Base-by-base conservation (phyloP, 2,888 invertebrate genomes). In the Dasysyrphus tricinctus region DNA sequence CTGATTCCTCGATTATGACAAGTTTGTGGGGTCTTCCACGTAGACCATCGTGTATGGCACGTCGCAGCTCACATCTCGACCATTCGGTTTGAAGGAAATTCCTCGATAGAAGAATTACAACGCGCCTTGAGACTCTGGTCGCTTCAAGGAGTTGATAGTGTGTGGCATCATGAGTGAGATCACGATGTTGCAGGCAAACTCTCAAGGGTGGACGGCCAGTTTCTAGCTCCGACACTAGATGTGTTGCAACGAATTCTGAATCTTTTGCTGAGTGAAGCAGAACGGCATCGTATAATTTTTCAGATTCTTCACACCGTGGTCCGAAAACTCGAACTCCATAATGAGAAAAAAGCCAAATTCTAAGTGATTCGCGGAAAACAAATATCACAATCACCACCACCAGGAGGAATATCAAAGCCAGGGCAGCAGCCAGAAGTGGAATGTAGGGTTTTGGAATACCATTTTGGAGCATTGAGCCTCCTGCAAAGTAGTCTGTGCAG, bases 31-130 rank as follows among this genome's bases (percentile, higher is more conserved):
- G 96, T 88, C 97, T 94, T 63, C 97, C 96, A 90, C 97, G 96
- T 78, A 98, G 94, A 16, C 97, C 96, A 91, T 98, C 97, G 93
- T 97, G 98, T 87, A 98, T 94, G 37, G 98, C 97, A 89, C 97
- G 96, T 88, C 97, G 95, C 91, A 98, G 95, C 92, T 98, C 98
- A 92, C 96, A 97, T 86, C 97, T 95, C 70, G 97, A 96, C 98
- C 98, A 98, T 92, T 98, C 98, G 44, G 97, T 97, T 92, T 97
- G 97, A 91, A 98, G 94, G 93, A 98, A 98, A 93, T 97, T 97
- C 90, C 97, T 95, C 57, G 98, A 97, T 87, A 98, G 93, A 65
- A 98, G 95, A 88, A 98, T 94, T 89, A 98, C 95, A 88, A 98
- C 96, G 88, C 98, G 94, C 83, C 97, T 95, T 83, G 97, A 97